A percentile compares a stretch with the other conserved stretches of the same genome.
These are phyloP conservation scores for Halisarca cf. caerulea DNA, from an alignment of 37 sponge, comb jelly and placozoan species.

Conservation along the genomic window DNA sequence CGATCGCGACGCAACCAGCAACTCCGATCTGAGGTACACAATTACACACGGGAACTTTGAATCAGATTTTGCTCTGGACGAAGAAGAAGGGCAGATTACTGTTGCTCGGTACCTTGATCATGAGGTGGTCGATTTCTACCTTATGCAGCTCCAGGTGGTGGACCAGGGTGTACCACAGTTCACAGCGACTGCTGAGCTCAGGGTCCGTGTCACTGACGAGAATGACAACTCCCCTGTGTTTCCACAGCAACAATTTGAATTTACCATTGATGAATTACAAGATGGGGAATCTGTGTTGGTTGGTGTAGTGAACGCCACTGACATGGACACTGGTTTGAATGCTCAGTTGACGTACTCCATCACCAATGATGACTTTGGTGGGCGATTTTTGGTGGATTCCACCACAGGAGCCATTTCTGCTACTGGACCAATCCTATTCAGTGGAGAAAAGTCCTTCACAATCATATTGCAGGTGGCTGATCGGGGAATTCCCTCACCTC, in stretches of 20 bases:
- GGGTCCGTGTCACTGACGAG: conserved; percentile 45
- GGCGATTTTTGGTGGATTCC: conserved; percentile 47
- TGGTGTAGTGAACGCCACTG: conserved; percentile 45
- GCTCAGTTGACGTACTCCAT: conserved; percentile 46
- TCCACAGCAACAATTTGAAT: conserved; percentile 23
- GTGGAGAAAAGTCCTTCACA: conserved; percentile 19
- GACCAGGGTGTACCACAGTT: conserved; percentile 68
- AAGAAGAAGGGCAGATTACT: conserved; percentile 55
- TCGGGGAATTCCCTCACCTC: conserved; percentile 42
- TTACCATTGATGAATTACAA: conserved; percentile 45
- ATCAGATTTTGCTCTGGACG: conserved; percentile 60
- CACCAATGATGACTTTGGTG: conserved; percentile 17
- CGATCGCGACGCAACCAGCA: conserved; percentile 41
- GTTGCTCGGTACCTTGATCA: conserved; percentile 54
- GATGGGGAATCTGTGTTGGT: conserved; percentile 31
- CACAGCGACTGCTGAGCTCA: conserved; percentile 40
- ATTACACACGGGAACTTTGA: conserved; percentile 60
- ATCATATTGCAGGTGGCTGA: conserved; percentile 53
- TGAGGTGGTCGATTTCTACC: conserved; percentile 46
- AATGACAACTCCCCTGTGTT: conserved; percentile 76
- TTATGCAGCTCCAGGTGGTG: conserved; percentile 45
- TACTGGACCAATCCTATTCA: conserved; percentile 15
- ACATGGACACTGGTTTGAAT: conserved; percentile 63
- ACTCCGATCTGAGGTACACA: conserved; percentile 65
- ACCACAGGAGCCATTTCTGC: conserved; percentile 39